Base-by-base conservation (phyloP, 1,140 invertebrate species). In the Acromyrmex charruanus region DNA sequence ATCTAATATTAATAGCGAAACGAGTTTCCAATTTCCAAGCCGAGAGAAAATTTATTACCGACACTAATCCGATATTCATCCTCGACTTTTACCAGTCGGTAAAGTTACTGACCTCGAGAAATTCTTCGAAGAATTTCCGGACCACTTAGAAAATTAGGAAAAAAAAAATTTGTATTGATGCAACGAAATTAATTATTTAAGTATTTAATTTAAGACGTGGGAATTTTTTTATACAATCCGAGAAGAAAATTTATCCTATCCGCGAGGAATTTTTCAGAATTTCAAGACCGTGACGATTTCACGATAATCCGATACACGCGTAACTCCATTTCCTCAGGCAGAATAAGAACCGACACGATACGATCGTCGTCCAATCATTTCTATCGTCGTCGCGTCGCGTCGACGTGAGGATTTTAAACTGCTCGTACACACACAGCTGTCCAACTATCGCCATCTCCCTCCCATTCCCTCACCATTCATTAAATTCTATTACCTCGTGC, bases 401-500 rank as follows among this genome's bases (percentile, higher is more conserved):
- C 25, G 25, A 1, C 25, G 39, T 58, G 44, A 53, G 44, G 44
- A 75, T 77, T 85, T 85, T 44, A 77, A 21, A 69, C 16, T 5
- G 25, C 55, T 72, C 39, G 55, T 61, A 51, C 49, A 44, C 63
- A 35, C 49, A 55, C 63, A 35, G 81, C n/a, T 14, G 21, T 21
- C n/a, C 44, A 4, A 7, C 49, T 14, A n/a, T 18, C 39, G 6
- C 10, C 49, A 14, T 28, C 18, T 6, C 6, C 2, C 51, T 4
- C 6, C 14, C 63, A 10, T 55, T 84, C 68, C 35, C 53, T 25
- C 75, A 1, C 31, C 39, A 44, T 86, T 86, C 85, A 86, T 85
- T 85, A 74, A 85, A 75, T 85, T 85, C 71, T 61, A 85, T 79
- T 86, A 80, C 58, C 35, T 58, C 74, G 10, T 77, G n/a, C 6